phyloP scores from a whole-genome alignment of 2,888 invertebrate genomes.

The Anticlea derivata region DNA sequence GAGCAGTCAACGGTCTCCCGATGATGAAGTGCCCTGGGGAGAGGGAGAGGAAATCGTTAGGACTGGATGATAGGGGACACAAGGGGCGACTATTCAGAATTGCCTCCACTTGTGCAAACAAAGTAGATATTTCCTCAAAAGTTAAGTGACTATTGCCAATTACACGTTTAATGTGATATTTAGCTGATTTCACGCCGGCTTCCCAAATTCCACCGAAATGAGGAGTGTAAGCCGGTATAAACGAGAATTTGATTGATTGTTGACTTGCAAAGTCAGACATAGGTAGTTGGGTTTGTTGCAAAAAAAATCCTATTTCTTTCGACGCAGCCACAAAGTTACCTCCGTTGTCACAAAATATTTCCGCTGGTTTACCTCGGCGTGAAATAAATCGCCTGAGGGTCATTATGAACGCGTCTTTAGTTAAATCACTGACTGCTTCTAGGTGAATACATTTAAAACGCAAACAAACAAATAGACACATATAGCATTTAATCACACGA shows the following conservation, averaged over 20 bases:
- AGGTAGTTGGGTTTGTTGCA: no score
- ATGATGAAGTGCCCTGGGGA: conserved; percentile 8
- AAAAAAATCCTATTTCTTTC: no score
- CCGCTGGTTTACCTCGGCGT: no score
- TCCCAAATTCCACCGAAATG: not conserved
- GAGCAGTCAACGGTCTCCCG: not conserved
- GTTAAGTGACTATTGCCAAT: conserved; percentile 3
- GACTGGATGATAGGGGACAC: not conserved
- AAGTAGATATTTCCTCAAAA: not conserved
- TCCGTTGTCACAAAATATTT: no score
- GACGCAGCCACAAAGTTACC: no score
- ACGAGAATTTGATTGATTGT: not conserved
- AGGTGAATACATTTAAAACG: not conserved
- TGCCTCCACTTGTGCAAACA: conserved; percentile 6
- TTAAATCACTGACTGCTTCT: not conserved
- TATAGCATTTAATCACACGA: not conserved
- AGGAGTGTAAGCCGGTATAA: not conserved
- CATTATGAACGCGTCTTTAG: not conserved
- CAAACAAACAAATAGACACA: not conserved
- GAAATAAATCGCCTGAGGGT: no score
- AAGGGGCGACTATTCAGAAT: conserved; percentile 7
- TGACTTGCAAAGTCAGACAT: no score
- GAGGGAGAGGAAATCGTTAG: conserved; percentile 1
- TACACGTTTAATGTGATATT: not conserved
- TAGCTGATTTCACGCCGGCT: not conserved